Conservation (phyloP, 1,140 invertebrate species). For the Bombus superbus region DNA sequence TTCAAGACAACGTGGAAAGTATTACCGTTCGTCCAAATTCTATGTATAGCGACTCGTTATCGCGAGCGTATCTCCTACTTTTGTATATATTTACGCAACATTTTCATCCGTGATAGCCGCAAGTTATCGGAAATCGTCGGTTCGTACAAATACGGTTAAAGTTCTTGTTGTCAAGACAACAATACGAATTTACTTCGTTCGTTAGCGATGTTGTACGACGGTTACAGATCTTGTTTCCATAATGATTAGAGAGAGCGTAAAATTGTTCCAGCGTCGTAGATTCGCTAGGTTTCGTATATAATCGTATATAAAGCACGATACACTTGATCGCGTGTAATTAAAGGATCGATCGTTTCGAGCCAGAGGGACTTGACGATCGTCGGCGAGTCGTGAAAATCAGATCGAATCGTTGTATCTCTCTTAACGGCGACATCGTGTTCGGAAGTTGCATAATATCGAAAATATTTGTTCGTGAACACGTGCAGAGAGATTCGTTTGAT, state of each 20-base stretch:
- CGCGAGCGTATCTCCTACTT: no score
- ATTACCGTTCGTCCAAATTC: no score
- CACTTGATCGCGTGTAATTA: background rate
- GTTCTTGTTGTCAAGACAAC: background rate
- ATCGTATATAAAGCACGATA: background rate
- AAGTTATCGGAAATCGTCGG: background rate
- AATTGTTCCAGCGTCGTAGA: background rate
- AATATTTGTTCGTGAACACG: background rate
- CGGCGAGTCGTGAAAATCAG: background rate
- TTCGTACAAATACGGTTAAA: background rate
- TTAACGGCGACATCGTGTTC: background rate
- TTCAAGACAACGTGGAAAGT: no score
- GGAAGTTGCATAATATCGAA: background rate
- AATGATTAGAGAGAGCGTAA: background rate
- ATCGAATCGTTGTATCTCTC: background rate
- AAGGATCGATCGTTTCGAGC: background rate
- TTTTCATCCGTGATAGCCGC: background rate
- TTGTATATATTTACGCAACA: no score
- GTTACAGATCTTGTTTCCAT: background rate
- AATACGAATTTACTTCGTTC: background rate
- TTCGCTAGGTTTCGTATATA: background rate
- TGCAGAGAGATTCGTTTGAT: background rate
- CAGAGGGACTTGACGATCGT: no score
- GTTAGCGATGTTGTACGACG: background rate
- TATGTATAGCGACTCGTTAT: no score